Percentiles rank a stretch among this genome's conserved stretches.
These are phyloP conservation scores for Micrasema longulum DNA, from an alignment of 1,140 invertebrate genomes.

Conservation along the genomic window DNA sequence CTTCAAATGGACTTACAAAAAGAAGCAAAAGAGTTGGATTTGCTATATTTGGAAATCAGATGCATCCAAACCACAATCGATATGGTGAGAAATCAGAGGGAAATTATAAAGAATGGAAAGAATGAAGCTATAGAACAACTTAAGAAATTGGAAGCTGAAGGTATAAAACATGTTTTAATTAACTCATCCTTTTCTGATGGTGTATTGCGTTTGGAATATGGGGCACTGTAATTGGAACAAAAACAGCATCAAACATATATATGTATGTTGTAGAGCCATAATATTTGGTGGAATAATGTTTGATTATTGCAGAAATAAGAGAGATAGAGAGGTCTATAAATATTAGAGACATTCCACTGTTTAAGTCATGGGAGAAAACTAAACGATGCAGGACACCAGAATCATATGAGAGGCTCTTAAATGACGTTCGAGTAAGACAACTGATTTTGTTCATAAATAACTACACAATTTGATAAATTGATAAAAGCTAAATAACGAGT, in stretches of 20 bases:
- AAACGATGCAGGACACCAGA: conserved; percentile 21
- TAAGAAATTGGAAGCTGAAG: conserved; percentile 39
- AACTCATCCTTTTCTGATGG: neutral
- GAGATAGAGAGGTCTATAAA: conserved; percentile 32
- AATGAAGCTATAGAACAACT: conserved; percentile 24
- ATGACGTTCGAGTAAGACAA: conserved; percentile 30
- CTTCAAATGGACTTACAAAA: conserved; percentile 30
- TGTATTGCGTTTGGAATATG: neutral
- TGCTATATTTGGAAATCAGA: conserved; percentile 22
- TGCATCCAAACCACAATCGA: conserved; percentile 17
- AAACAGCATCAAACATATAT: no score
- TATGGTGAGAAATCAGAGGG: conserved; percentile 14
- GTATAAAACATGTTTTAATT: conserved; percentile 15
- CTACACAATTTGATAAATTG: no score
- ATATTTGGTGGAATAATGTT: neutral
- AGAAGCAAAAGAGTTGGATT: conserved; percentile 29
- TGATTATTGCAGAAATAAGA: conserved; percentile 29
- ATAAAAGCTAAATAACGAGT: no score
- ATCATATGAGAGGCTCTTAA: conserved; percentile 32
- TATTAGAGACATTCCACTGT: conserved; percentile 19
- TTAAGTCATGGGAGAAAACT: conserved; percentile 38
- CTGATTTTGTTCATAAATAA: conserved; percentile 15
- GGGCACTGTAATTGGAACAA: neutral
- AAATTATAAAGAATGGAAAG: conserved; percentile 31
- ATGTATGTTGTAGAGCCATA: no score